A percentile compares a stretch with the other conserved stretches of the same genome.
These are phyloP conservation scores for Dorcus parallelipipedus DNA, from an alignment of 2,888 invertebrate genomes.

Conservation along the genomic window DNA sequence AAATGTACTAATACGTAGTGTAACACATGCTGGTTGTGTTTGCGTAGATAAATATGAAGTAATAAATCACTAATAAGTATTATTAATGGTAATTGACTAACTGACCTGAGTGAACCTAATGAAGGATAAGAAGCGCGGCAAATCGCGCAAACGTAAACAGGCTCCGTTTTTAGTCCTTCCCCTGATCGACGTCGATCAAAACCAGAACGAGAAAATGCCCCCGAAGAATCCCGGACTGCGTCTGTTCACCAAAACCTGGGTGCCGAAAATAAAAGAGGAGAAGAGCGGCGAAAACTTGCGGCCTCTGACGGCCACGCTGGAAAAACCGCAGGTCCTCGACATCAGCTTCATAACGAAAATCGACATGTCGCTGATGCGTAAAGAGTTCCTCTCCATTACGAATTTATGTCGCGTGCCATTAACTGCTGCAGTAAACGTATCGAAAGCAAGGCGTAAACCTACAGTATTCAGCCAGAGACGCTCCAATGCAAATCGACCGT, in stretches of 20 bases:
- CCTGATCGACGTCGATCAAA: constrained; percentile 13
- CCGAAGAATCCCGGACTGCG: constrained; percentile 38
- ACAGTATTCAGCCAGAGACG: constrained; percentile 23
- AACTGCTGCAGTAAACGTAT: constrained; percentile 16
- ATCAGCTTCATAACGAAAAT: constrained; percentile 52
- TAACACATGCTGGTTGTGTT: too few species aligned
- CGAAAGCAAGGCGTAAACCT: constrained; percentile 25
- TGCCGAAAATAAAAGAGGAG: constrained; percentile 30
- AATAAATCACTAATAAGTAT: too few species aligned
- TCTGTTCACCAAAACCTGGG: constrained; percentile 44
- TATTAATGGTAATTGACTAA: too few species aligned
- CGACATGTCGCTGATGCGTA: constrained; percentile 57
- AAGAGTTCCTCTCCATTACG: constrained; percentile 51
- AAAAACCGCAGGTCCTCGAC: constrained; percentile 54
- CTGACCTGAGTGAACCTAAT: constrained; percentile 14
- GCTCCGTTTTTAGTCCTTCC: constrained; percentile 35
- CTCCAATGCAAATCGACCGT: constrained; percentile 28
- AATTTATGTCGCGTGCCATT: constrained; percentile 44
- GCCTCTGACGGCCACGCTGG: constrained; percentile 57
- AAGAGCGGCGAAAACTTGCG: constrained; percentile 36
- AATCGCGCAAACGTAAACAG: constrained; percentile 20
- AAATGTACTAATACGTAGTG: too few species aligned
- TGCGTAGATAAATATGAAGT: too few species aligned
- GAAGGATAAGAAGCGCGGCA: constrained; percentile 28
- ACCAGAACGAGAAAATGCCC: constrained; percentile 27